A percentile compares a stretch with the other conserved stretches of the same genome.
These are phyloP conservation scores for Euclidia mi DNA, from an alignment of 2,888 invertebrate species.

Conservation along the genomic window DNA sequence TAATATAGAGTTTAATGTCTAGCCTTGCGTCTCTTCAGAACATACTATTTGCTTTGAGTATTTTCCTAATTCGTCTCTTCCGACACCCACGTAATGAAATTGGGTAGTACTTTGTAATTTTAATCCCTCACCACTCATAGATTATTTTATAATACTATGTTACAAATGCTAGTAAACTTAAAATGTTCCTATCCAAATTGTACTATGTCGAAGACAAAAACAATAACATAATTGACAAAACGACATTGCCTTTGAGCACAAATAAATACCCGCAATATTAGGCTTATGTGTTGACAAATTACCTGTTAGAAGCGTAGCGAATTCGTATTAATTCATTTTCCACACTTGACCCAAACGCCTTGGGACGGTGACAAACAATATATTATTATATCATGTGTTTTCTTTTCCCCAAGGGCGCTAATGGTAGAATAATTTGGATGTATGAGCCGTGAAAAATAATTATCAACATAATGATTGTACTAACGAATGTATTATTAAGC, in stretches of 20 bases:
- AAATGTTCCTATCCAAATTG: too few relatives aligned
- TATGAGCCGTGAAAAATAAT: slow-evolving; percentile 1
- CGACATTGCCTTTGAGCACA: not conserved
- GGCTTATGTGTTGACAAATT: slow-evolving; percentile 15
- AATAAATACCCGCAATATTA: slow-evolving; percentile 7
- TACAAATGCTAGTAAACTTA: too few relatives aligned
- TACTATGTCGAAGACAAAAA: too few relatives aligned
- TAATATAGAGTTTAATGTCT: too few relatives aligned
- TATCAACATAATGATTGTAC: not conserved
- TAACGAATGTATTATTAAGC: not conserved
- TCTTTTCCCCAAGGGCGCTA: slow-evolving; percentile 7
- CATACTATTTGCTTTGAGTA: too few relatives aligned
- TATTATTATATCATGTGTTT: slow-evolving; percentile 15
- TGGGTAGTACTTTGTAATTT: too few relatives aligned
- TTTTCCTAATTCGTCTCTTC: too few relatives aligned
- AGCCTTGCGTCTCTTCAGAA: too few relatives aligned
- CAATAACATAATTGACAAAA: too few relatives aligned
- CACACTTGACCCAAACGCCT: slow-evolving; percentile 13
- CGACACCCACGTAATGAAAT: too few relatives aligned
- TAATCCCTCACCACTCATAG: too few relatives aligned
- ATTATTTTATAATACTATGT: too few relatives aligned
- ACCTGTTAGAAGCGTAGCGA: slow-evolving; percentile 13
- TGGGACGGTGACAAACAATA: slow-evolving; percentile 15
- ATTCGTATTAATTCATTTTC: slow-evolving; percentile 15
- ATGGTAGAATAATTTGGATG: slow-evolving; percentile 3